These are phyloP conservation scores for pig (Sus scrofa) DNA, from an alignment of 2,113 vertebrate species.

Conservation along the genomic window T2T-Sscrofa CM000819.6:83446501-83447000, in stretches of 20 bases:
- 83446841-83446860: background rate
- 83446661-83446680: background rate
- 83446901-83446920: too few species aligned
- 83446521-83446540: background rate
- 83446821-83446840: background rate
- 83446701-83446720: background rate
- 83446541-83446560: background rate
- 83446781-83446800: background rate
- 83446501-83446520: background rate
- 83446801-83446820: background rate
- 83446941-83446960: too few species aligned
- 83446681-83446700: background rate
- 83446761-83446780: background rate
- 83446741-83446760: background rate
- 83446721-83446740: background rate
- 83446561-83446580: background rate
- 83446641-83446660: background rate
- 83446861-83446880: background rate
- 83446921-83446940: too few species aligned
- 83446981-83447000: too few species aligned
- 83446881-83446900: too few species aligned
- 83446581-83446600: background rate
- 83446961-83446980: too few species aligned
- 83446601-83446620: background rate
- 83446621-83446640: background rate